These are phyloP conservation scores for Eremobia ochroleuca DNA, from an alignment of 2,888 invertebrate genomes.

Conservation along the genomic window DNA sequence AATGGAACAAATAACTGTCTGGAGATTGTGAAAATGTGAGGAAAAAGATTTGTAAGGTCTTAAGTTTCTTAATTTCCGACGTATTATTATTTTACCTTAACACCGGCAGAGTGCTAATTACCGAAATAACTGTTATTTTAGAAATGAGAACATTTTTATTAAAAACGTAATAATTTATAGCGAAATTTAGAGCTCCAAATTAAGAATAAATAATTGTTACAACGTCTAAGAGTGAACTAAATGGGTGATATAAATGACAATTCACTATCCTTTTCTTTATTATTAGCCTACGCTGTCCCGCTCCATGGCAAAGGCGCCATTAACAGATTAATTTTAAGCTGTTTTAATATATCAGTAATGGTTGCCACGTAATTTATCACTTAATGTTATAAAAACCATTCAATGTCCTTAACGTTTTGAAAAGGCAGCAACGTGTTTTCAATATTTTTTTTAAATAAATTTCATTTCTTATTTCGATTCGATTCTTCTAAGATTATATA, in stretches of 20 bases:
- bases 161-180: conserved; percentile 39
- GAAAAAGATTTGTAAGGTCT: neutral
- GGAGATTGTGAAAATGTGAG: neutral
- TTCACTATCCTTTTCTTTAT: conserved; percentile 37
- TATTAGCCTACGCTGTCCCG: too few species aligned
- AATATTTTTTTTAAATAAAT: too few species aligned
- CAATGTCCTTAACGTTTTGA: neutral
- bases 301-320: conserved; percentile 14
- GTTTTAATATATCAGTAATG: neutral
- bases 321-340: conserved; percentile 36
- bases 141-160: conserved; percentile 44
- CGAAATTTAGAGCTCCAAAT: conserved; percentile 30
- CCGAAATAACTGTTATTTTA: conserved; percentile 38
- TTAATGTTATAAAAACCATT: neutral
- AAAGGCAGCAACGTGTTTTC: neutral
- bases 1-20: neutral
- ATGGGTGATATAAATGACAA: conserved; percentile 69
- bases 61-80: neutral
- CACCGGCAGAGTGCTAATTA: neutral
- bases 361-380: neutral
- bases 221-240: conserved; percentile 58
- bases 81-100: conserved; percentile 2
- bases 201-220: conserved; percentile 52
- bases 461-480: conserved; percentile 12
- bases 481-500: neutral